A percentile compares a stretch with the other conserved stretches of the same genome.
Conservation (phyloP, 2,797 vertebrate species). For the Malurus splendens region DNA sequence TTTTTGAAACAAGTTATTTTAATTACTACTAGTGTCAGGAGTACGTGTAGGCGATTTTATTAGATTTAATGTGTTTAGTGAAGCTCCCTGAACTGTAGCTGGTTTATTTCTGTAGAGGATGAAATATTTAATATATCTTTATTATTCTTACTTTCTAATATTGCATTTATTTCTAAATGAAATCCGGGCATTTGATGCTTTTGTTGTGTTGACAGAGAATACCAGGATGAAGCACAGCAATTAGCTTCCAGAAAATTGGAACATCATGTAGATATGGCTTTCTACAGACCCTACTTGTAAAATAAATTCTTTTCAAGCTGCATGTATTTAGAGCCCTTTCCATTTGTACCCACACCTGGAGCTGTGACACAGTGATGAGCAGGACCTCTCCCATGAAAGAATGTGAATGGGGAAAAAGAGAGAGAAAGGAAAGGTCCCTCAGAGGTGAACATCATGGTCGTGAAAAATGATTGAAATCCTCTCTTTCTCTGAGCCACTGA, state of each 20-base stretch:
- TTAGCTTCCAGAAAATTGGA: background rate
- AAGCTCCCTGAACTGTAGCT: constrained; percentile 65
- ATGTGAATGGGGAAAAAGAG: background rate
- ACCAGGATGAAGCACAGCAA: background rate
- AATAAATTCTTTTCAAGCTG: background rate
- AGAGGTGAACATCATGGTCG: background rate
- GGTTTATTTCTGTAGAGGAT: constrained; percentile 60
- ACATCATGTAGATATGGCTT: background rate
- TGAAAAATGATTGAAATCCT: background rate
- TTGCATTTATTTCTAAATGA: constrained; percentile 39
- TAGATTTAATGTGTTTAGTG: constrained; percentile 71
- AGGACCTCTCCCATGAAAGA: background rate
- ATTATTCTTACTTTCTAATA: constrained; percentile 43
- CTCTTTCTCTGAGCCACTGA: background rate
- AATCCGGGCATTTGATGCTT: constrained; percentile 20
- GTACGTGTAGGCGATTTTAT: constrained; percentile 74
- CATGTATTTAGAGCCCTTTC: background rate
- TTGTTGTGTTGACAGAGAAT: background rate
- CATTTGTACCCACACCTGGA: background rate
- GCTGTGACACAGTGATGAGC: fast-evolving
- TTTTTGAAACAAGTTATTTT: constrained; percentile 78
- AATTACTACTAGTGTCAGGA: constrained; percentile 76
- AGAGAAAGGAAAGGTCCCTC: background rate
- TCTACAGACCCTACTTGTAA: background rate
- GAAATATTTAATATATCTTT: constrained; percentile 55